A percentile compares a stretch with the other conserved stretches of the same genome.
Evolutionary conservation across 2,113 vertebrate genomes (phyloP).

Genomic region (Dermatemys mawii): DNA sequence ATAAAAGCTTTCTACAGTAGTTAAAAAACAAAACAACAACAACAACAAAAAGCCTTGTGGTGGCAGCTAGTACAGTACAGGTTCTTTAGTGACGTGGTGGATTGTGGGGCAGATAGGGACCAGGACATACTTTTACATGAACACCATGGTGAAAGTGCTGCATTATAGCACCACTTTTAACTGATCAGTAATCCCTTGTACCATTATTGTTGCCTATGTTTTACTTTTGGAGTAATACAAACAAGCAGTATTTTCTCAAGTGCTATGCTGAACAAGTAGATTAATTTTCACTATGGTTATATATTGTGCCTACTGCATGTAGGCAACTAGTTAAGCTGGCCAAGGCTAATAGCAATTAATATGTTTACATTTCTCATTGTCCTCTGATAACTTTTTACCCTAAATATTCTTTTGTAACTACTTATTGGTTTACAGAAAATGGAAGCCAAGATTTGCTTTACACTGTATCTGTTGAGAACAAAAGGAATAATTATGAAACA

Average conservation of each 20-base stretch:
- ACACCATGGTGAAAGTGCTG: not conserved
- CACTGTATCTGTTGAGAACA: not conserved
- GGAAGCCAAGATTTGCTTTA: not conserved
- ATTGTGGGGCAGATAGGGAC: not conserved
- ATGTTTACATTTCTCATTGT: not conserved
- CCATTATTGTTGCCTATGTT: not conserved
- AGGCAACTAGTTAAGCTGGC: not conserved
- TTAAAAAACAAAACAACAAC: too few species aligned
- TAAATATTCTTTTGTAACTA: not conserved
- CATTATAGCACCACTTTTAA: not conserved
- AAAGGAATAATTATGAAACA: not conserved
- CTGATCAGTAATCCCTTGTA: not conserved
- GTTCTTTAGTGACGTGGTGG: not conserved
- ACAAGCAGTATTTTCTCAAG: not conserved
- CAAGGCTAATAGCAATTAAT: not conserved
- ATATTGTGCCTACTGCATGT: not conserved
- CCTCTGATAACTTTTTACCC: not conserved
- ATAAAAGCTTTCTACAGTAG: not conserved
- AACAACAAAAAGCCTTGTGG: not conserved
- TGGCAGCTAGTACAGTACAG: not conserved
- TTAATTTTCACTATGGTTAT: not conserved
- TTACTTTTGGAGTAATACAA: not conserved
- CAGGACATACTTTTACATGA: not conserved
- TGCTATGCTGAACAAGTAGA: accelerated
- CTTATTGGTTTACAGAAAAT: not conserved